Base-by-base conservation (phyloP, 1,140 invertebrate genomes). In the Apis cerana region DNA sequence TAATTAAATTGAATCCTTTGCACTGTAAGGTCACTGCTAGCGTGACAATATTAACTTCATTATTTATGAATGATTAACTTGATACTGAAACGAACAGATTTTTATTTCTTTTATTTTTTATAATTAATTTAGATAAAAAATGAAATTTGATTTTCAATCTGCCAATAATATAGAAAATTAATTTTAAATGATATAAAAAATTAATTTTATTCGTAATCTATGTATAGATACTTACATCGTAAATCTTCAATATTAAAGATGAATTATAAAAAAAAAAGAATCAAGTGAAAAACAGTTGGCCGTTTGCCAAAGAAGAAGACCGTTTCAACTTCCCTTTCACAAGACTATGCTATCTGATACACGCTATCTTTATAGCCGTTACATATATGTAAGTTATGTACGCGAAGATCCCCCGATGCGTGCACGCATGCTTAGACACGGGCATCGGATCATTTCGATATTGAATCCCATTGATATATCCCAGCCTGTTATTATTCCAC, bases 401-500 rank as follows among this genome's bases (percentile, higher is more conserved):
- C 76, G 54, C 33, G 69, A 75, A 59, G 77, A 68, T 74, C 43
- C 84, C 80, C 58, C 75, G 75, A 79, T 82, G 70, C 77, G 67
- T 83, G 77, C 83, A 85, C 85, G 83, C 85, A 76, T 85, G 70
- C 85, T 85, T 87, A 87, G 84, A 80, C 85, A 85, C 74, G 59
- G 75, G 84, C 75, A 87, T 87, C 79, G 84, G 85, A 87, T 85
- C 84, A 89, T 88, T 89, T 86, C 86, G 88, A 86, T 89, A 89
- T 88, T 84, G 82, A 89, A 88, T 88, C 85, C 80, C 80, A 89
- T 88, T 86, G 86, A 89, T 89, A 80, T 80, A 71, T 86, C 64
- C 82, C 80, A 27, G 58, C 50, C 61, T 68, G 83, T 84, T 81
- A 88, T 88, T 86, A 82, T 77, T 86, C 81, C 77, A 88, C 75